Evolutionary conservation across 2,113 vertebrate genomes (phyloP), one percentile per base, ranked within the genome.

Genomic region (Odobenus rosmarus): DNA sequence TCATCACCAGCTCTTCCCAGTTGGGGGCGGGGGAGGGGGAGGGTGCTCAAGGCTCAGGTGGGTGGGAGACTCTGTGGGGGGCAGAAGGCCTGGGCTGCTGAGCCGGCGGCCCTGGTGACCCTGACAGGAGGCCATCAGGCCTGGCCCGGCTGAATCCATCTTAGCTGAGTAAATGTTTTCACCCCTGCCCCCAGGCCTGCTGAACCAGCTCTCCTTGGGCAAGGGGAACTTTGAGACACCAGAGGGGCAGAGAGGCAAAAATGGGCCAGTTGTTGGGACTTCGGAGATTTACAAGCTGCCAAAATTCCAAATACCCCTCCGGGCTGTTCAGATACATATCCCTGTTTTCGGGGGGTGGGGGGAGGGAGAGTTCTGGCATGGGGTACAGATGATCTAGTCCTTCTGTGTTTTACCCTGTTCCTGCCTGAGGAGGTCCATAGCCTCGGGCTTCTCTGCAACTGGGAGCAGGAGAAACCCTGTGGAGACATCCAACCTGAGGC

Each of bases 61-160:
- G 39, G 9, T 28, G 33, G 7, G 18, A 5, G 4, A 23, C 76
- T 39, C 33, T 16, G 33, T n/a, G 49, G 59, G 72, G 49, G 16
- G 1, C 57, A 10, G 19, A 76, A 18, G 19, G 3, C n/a, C 36
- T 36, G 0, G 1, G 24, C 18, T 3, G 3, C 4, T 7, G n/a
- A 49, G 36, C 19, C 19, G 15, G 21, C 51, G 28, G 53, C 5
- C 36, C 3, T 14, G 19, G 10, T 4, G 9, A 81, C 24, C 26
- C 42, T 26, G 18, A 19, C 18, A 69, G 61, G 59, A 84, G 15
- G 42, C 33, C n/a, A 1, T 33, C 8, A 23, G 23, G 24, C 31
- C 10, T 15, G 23, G 28, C 26, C 10, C 12, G 5, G 13, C 14
- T 42, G 9, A 39, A 42, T 77, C 90, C 5, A 15, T 79, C 26